phyloP scores from a whole-genome alignment of 2,888 invertebrate genomes.

The Thymelicus lineola region DNA sequence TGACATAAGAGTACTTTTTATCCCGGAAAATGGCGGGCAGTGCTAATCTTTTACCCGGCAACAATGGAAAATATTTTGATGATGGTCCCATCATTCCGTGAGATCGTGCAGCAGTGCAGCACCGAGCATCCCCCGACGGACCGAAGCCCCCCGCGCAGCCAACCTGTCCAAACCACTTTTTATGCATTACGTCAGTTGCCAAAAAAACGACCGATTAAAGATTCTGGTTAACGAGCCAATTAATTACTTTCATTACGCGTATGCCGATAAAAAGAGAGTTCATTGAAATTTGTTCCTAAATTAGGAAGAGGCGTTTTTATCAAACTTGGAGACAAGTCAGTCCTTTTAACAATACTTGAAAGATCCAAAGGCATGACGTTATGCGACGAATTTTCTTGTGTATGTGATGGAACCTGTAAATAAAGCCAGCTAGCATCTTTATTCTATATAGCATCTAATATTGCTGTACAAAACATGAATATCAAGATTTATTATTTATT shows the following conservation, averaged over 20 bases:
- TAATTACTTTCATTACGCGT: conserved; percentile 28
- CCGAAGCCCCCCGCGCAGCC: no score
- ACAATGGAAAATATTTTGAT: no score
- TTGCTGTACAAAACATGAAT: no score
- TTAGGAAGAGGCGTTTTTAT: conserved; percentile 10
- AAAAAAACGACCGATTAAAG: conserved; percentile 20
- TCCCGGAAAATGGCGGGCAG: no score
- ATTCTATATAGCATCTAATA: no score
- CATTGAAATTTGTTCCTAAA: conserved; percentile 20
- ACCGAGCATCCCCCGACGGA: no score
- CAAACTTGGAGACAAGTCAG: neutral
- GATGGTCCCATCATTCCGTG: no score
- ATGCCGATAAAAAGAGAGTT: conserved; percentile 26
- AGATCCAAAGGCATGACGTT: neutral
- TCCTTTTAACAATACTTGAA: conserved; percentile 1
- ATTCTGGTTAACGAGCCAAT: conserved; percentile 18
- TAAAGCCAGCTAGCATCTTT: neutral
- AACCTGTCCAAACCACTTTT: no score
- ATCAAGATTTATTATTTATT: no score
- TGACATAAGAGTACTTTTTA: no score
- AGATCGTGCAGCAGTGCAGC: no score
- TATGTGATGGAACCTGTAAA: neutral
- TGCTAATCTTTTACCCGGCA: no score
- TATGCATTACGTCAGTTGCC: neutral
- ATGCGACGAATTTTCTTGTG: conserved; percentile 14